Conservation (phyloP, 2,797 vertebrate species). For the Sebastes umbrosus region DNA sequence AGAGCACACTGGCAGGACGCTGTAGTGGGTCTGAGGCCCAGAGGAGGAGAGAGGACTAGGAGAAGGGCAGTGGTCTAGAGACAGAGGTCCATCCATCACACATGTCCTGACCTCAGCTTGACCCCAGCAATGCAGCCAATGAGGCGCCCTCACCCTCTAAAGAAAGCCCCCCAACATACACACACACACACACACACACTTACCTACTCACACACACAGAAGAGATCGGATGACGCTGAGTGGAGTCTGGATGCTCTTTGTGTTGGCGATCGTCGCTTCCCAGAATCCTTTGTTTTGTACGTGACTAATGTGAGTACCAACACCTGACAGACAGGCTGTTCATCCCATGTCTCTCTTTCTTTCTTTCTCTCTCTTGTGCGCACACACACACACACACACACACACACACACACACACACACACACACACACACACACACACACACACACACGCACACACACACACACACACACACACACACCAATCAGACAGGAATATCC, state of each 20-base stretch:
- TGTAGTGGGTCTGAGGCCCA: slow-evolving; percentile 63
- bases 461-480: slow-evolving; percentile 11
- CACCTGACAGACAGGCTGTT: slow-evolving; percentile 75
- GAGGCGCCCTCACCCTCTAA: slow-evolving; percentile 70
- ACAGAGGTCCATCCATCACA: slow-evolving; percentile 84
- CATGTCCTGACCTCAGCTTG: slow-evolving; percentile 75
- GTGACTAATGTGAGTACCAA: slow-evolving; percentile 76
- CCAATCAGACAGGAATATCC: slow-evolving; percentile 24
- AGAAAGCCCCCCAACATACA: slow-evolving; percentile 44
- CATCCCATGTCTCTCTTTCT: slow-evolving; percentile 20
- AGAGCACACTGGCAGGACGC: slow-evolving; percentile 45
- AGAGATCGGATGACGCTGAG: slow-evolving; percentile 68
- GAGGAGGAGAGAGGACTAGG: slow-evolving; percentile 52
- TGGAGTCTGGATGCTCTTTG: slow-evolving; percentile 74
- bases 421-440: slow-evolving; percentile 1
- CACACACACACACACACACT: slow-evolving; percentile 33
- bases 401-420: slow-evolving; percentile 5
- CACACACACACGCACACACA: slow-evolving; percentile 3
- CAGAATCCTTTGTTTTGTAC: slow-evolving; percentile 72
- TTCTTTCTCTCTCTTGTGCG: background rate
- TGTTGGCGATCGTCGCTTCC: slow-evolving; percentile 65
- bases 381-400: slow-evolving; percentile 1
- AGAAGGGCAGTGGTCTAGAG: slow-evolving; percentile 62
- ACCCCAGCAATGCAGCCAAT: slow-evolving; percentile 80
- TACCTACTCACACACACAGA: slow-evolving; percentile 30